Conservation (phyloP, 2,797 vertebrate genomes). For the Mus caroli region DNA sequence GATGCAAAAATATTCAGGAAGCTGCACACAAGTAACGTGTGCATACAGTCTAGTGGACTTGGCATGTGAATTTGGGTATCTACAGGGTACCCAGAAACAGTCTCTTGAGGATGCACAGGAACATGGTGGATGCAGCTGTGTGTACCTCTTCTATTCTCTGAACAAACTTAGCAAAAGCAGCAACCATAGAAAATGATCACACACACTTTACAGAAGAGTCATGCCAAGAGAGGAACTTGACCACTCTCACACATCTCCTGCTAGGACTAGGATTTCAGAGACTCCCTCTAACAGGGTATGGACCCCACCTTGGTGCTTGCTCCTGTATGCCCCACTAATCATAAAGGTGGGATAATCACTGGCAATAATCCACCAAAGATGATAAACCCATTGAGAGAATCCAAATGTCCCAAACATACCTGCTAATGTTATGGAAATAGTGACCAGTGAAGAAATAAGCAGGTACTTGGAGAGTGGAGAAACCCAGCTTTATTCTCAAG, state of each 20-base stretch:
- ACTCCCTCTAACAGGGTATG: background rate
- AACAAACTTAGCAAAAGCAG: background rate
- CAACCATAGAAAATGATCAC: background rate
- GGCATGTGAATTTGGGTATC: background rate
- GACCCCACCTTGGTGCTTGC: background rate
- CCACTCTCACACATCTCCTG: background rate
- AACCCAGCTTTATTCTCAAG: background rate
- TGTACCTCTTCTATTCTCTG: background rate
- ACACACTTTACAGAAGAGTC: background rate
- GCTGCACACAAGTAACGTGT: background rate
- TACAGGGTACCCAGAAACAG: background rate
- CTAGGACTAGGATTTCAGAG: background rate
- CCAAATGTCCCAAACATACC: background rate
- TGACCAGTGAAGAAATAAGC: background rate
- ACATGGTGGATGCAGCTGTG: fast-evolving
- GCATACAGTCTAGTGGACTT: background rate
- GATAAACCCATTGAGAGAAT: background rate
- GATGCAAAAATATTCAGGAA: background rate
- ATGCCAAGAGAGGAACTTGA: background rate
- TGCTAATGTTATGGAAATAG: background rate
- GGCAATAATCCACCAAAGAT: background rate
- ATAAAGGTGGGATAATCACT: background rate
- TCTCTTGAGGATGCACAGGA: background rate
- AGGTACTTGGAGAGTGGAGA: background rate
- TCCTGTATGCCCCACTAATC: background rate